Conservation (phyloP, 2,888 invertebrate species). For the Mermis nigrescens region DNA sequence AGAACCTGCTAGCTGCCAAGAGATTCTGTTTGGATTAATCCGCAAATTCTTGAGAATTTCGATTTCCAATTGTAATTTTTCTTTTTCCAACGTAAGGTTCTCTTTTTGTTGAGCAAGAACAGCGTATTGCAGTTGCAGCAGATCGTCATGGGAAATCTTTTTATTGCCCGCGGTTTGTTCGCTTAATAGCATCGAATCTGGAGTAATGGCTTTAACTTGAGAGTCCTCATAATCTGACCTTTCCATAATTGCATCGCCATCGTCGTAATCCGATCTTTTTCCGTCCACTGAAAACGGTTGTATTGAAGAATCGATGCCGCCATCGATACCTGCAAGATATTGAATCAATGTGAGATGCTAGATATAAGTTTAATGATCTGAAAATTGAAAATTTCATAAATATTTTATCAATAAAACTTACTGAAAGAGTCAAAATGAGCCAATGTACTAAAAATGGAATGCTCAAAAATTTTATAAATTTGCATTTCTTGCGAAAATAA, state of each 20-base stretch:
- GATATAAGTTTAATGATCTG: too few species aligned
- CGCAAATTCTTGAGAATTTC: neutral
- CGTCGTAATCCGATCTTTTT: neutral
- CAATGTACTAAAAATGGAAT: too few species aligned
- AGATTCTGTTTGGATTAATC: too few species aligned
- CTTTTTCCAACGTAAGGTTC: neutral
- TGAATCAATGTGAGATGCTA: too few species aligned
- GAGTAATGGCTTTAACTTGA: too few species aligned
- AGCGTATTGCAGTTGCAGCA: neutral
- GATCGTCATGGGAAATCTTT: neutral
- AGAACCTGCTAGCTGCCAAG: too few species aligned
- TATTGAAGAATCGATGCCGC: neutral
- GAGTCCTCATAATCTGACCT: neutral
- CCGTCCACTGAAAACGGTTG: neutral
- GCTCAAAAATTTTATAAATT: too few species aligned
- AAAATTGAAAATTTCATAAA: too few species aligned
- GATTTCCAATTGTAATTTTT: neutral
- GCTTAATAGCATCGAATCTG: too few species aligned
- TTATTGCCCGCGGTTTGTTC: neutral
- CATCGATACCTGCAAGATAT: neutral
- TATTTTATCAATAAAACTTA: too few species aligned
- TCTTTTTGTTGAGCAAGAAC: neutral
- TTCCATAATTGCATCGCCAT: neutral
- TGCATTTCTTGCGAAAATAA: too few species aligned
- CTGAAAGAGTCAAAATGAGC: too few species aligned